Base-by-base conservation (phyloP, 2,797 vertebrate species). In the Darevskia mixta region DNA sequence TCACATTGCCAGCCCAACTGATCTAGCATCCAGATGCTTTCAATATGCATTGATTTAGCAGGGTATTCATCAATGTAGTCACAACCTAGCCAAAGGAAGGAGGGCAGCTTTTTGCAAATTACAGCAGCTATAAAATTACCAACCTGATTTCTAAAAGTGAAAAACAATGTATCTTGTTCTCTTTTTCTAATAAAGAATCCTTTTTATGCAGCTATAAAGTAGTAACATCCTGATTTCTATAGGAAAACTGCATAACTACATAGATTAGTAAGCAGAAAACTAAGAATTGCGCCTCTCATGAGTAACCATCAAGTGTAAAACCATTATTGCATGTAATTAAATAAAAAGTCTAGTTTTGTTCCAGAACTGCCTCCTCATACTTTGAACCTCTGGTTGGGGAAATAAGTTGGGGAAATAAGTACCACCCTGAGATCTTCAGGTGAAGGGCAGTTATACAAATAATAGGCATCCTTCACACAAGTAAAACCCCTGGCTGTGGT, bases 21-120 rank as follows among this genome's bases (percentile, higher is more conserved):
- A 84, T 67, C 27, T 82, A 67, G 41, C 25, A 73, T 29, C n/a
- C 49, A 84, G 7, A 75, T 84, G 82, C 11, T 38, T 84, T 73
- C 32, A 84, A n/a, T 64, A 25, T 29, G 27, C 13, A n/a, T 13
- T 83, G 82, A 35, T 49, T 49, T 66, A 17, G 23, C 11, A 66
- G 2, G 35, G 20, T 45, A 45, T 45, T 55, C 13, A 27, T 58
- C 38, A n/a, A 43, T 75, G 15, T 29, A 43, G 9, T 66, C 8
- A 58, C 38, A 85, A 8, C n/a, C 18, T 32, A 45, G 45, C 32
- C 49, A 4, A 49, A 84, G 20, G 3, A 58, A 58, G 20, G n/a
- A 75, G 38, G n/a, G n/a, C 15, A 35, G 13, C 25, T 84, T 73
- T 84, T 11, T 84, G 27, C 15, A 84, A 61, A 8, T 58, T 49